These are phyloP conservation scores for Camponotus pennsylvanicus DNA, from an alignment of 1,140 invertebrate genomes.

Conservation along the genomic window DNA sequence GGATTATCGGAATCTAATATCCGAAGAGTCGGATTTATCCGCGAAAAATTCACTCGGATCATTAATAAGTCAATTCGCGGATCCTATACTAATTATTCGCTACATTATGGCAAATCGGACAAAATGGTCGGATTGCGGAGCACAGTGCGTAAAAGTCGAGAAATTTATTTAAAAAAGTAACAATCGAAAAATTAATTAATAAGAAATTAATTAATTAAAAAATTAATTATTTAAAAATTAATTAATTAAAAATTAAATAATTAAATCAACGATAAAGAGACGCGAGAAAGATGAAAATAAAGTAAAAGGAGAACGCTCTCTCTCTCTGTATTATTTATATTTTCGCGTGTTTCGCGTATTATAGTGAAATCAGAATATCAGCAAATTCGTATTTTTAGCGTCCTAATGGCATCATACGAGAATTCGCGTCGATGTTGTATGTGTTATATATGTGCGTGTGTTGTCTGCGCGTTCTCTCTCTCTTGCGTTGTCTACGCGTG, in stretches of 20 bases:
- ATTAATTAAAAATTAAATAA: too few relatives aligned
- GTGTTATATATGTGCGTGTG: background rate
- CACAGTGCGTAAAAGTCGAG: background rate
- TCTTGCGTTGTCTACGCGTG: background rate
- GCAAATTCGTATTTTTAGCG: conserved; percentile 6
- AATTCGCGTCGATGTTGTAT: background rate
- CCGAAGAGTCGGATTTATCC: conserved; percentile 13
- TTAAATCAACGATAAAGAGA: background rate
- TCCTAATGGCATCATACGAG: background rate
- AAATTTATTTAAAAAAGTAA: background rate
- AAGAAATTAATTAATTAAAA: too few relatives aligned
- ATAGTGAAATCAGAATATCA: background rate
- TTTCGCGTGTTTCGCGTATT: conserved; percentile 10
- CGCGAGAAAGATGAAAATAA: background rate
- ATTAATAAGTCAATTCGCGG: conserved; percentile 36
- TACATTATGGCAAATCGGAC: background rate
- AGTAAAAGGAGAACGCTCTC: too few relatives aligned
- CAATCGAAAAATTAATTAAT: conserved; percentile 1
- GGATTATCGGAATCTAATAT: conserved; percentile 43
- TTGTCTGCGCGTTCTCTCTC: background rate
- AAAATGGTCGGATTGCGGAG: background rate
- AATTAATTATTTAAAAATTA: too few relatives aligned
- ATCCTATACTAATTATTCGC: background rate
- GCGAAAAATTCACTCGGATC: conserved; percentile 34
- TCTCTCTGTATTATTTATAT: background rate